Base-by-base conservation (phyloP, 2,797 vertebrate genomes). In the Sparidentex hasta region DNA sequence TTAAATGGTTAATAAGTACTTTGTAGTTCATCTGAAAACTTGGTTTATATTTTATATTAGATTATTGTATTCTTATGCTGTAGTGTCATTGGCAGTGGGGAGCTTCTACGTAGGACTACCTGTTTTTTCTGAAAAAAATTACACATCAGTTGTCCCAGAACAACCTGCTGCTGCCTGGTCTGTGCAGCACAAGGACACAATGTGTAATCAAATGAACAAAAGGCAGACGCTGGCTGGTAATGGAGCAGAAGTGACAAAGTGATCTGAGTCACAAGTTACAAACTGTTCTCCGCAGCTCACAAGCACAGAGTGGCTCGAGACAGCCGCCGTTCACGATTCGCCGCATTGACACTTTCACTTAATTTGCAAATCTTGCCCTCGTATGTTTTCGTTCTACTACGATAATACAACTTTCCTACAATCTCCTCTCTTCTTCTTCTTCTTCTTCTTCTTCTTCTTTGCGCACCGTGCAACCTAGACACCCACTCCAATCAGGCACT, bases 181-280 rank as follows among this genome's bases (percentile, higher is more conserved):
- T 62, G 25, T 56, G 51, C 59, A 76, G 51, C 78, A 74, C 21
- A 54, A 33, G 48, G 8, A 78, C 58, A 75, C 69, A 72, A 48
- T 65, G 62, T 65, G 21, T 70, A 55, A 64, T 82, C 66, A 65
- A 23, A 57, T 25, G 17, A 75, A 77, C 75, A 76, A 71, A 55
- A 71, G 69, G 54, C 62, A 54, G 33, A 64, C 44, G 29, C 20
- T 18, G 51, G n/a, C 58, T 71, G 63, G 80, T 69, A 81, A 82
- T 78, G 66, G 54, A 76, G 66, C 62, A 54, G 44, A 33, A 18
- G 55, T 63, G 65, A 74, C 61, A 65, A 83, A 86, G 27, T 58
- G 64, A 75, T 82, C 46, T 87, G 84, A 91, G 76, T 93, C 91
- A 91, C 64, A 58, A 77, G 78, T 79, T 77, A 74, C 82, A 81